Conservation (phyloP, 2,888 invertebrate genomes). For the Tetragonula carbonaria region DNA sequence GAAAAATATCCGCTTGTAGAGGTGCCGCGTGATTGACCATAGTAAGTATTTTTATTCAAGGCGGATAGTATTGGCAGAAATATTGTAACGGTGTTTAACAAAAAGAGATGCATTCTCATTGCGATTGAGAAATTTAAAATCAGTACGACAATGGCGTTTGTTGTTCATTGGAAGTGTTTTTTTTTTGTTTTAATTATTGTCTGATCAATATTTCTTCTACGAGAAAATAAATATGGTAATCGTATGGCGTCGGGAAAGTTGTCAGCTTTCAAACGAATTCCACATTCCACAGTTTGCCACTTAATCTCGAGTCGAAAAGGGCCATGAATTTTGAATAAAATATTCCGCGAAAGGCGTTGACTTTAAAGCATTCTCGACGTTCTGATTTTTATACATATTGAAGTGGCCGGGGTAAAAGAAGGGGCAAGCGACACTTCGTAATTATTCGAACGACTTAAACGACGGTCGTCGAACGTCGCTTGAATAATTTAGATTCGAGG, state of each 20-base stretch:
- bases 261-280: not conserved
- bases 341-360: not conserved
- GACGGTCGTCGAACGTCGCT: not conserved
- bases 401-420: not conserved
- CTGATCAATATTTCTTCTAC: not conserved
- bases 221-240: not conserved
- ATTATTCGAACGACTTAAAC: not conserved
- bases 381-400: not conserved
- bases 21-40: fast-evolving
- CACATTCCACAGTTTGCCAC: not conserved
- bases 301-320: not conserved
- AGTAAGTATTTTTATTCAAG: not conserved
- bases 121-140: not conserved
- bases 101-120: not conserved
- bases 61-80: not conserved
- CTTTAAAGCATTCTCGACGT: too few species aligned
- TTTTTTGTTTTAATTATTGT: not conserved
- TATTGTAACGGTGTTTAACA: not conserved
- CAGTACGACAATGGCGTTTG: not conserved
- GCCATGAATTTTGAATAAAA: not conserved
- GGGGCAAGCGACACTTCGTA: not conserved
- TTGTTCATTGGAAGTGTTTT: not conserved
- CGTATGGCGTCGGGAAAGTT: not conserved
- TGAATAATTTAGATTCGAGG: not conserved
- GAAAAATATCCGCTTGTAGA: not conserved